Conservation (phyloP, 2,888 invertebrate genomes). For the Monochamus alternatus region DNA sequence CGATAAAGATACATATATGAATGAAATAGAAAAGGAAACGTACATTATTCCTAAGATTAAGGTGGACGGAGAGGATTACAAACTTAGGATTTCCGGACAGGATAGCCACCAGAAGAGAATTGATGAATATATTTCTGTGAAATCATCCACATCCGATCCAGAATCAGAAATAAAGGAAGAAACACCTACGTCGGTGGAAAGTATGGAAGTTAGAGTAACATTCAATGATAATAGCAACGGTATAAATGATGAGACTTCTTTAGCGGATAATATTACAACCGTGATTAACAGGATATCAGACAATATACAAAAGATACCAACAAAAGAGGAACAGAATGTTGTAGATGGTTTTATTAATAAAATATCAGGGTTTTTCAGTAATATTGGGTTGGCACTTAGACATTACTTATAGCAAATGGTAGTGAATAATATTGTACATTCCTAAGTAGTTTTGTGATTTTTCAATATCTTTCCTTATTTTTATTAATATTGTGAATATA, state of each 20-base stretch:
- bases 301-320: conserved; percentile 41
- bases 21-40: conserved; percentile 53
- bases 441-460: too few relatives aligned
- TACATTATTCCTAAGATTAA: conserved; percentile 21
- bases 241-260: conserved; percentile 29
- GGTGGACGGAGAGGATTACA: conserved; percentile 17
- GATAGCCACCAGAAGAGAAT: neutral
- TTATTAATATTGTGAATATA: too few relatives aligned
- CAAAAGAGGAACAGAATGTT: conserved; percentile 31
- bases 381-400: conserved; percentile 32
- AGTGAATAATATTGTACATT: conserved; percentile 14
- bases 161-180: conserved; percentile 19
- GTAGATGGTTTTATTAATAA: conserved; percentile 35
- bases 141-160: conserved; percentile 13
- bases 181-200: neutral
- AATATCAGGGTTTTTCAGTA: conserved; percentile 39
- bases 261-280: neutral
- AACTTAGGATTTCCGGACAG: conserved; percentile 35
- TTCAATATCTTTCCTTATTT: too few relatives aligned
- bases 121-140: conserved; percentile 8
- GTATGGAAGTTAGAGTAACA: neutral
- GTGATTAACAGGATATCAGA: neutral
- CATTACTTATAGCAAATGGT: conserved; percentile 25
- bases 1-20: conserved; percentile 55
- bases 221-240: conserved; percentile 23